phyloP scores from a whole-genome alignment of 2,113 vertebrate genomes.

The Rutilus rutilus region DNA sequence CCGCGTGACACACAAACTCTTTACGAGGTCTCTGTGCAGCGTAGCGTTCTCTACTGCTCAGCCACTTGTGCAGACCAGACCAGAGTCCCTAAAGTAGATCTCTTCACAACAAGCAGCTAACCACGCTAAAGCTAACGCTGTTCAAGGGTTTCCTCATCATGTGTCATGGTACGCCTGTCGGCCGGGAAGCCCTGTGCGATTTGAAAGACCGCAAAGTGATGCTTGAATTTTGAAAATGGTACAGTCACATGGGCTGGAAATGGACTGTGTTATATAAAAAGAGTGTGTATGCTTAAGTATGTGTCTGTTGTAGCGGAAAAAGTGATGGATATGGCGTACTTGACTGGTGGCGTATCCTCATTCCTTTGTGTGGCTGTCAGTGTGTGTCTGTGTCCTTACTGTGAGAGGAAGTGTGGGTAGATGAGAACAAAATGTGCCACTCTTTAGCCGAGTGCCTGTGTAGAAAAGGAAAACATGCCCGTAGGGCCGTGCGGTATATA shows the following conservation, averaged over 20 bases:
- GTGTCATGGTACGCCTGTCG: background rate
- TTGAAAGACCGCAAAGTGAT: slow-evolving; percentile 17
- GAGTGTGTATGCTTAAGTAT: slow-evolving; percentile 36
- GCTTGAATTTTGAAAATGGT: slow-evolving; percentile 44
- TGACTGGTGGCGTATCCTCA: slow-evolving; percentile 44
- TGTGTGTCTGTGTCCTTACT: slow-evolving; percentile 26
- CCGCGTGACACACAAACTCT: slow-evolving; percentile 55
- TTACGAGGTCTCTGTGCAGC: slow-evolving; percentile 51
- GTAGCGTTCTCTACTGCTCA: slow-evolving; percentile 61
- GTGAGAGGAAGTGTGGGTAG: slow-evolving; percentile 52
- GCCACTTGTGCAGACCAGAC: slow-evolving; percentile 39
- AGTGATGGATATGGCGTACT: slow-evolving; percentile 40
- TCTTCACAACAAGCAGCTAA: slow-evolving; percentile 41
- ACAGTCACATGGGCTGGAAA: slow-evolving; percentile 37
- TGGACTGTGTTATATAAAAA: slow-evolving; percentile 45
- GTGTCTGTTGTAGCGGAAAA: slow-evolving; percentile 37
- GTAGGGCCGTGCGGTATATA: background rate
- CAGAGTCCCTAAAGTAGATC: slow-evolving; percentile 51
- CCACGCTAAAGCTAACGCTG: slow-evolving; percentile 24
- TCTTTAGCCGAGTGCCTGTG: slow-evolving; percentile 35
- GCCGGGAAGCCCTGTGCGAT: slow-evolving; percentile 3
- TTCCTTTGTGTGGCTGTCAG: slow-evolving; percentile 28
- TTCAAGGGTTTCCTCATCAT: background rate
- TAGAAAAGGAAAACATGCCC: slow-evolving; percentile 6
- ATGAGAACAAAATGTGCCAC: slow-evolving; percentile 58